Percentiles rank a stretch among this genome's conserved stretches.
These are phyloP conservation scores for Scaptomyza pallida DNA, from an alignment of 1,140 invertebrate genomes.

Conservation along the genomic window DNA sequence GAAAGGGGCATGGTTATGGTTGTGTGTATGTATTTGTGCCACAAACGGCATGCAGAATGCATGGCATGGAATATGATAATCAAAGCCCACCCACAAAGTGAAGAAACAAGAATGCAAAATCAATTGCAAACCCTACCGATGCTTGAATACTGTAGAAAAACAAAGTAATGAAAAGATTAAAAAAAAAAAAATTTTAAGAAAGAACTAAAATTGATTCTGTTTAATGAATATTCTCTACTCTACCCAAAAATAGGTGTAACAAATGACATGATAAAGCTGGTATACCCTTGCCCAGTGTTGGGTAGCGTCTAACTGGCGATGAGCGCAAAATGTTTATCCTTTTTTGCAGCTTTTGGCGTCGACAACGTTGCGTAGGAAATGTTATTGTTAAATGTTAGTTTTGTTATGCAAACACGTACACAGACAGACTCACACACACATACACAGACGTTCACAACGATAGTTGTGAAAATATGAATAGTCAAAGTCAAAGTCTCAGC, in stretches of 20 bases:
- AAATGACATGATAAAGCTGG: neutral
- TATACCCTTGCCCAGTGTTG: neutral
- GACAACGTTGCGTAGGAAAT: slow-evolving; percentile 74
- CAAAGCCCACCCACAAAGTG: slow-evolving; percentile 54
- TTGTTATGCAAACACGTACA: slow-evolving; percentile 74
- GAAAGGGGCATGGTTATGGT: slow-evolving; percentile 29
- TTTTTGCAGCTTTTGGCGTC: slow-evolving; percentile 68
- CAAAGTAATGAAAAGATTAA: too few relatives aligned
- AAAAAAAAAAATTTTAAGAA: too few relatives aligned
- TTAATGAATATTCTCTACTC: too few relatives aligned
- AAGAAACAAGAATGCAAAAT: slow-evolving; percentile 15
- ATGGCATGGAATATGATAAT: slow-evolving; percentile 72
- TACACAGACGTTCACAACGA: neutral
- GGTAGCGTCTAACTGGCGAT: slow-evolving; percentile 29
- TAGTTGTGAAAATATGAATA: slow-evolving; percentile 71
- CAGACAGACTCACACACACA: slow-evolving; percentile 23
- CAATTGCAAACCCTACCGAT: neutral
- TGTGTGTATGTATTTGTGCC: slow-evolving; percentile 5
- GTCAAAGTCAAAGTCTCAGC: slow-evolving; percentile 68
- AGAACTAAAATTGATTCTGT: too few relatives aligned
- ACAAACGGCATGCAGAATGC: slow-evolving; percentile 58
- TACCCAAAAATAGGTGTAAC: neutral
- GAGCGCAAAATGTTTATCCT: slow-evolving; percentile 68
- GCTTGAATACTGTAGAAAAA: slow-evolving; percentile 4
- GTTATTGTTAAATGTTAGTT: slow-evolving; percentile 82